Percentiles rank a stretch among this genome's conserved stretches.
phyloP scores from a whole-genome alignment of 2,113 vertebrate genomes.

The Xiphorhynchus elegans region DNA sequence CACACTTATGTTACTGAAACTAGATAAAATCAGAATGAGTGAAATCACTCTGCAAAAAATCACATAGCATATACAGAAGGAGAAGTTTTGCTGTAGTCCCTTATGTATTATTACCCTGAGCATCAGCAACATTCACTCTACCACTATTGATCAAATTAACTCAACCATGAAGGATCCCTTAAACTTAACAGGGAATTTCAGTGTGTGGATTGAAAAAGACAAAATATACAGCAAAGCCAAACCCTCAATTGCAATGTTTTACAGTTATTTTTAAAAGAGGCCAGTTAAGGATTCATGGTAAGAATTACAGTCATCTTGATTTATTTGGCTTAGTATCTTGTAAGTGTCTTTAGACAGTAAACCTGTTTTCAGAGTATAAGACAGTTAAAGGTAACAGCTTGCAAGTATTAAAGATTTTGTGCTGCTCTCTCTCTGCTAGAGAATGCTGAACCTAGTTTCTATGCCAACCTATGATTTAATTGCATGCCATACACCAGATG shows the following conservation, averaged over 20 bases:
- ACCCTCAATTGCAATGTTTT: not conserved
- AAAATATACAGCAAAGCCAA: not conserved
- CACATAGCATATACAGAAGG: not conserved
- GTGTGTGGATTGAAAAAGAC: not conserved
- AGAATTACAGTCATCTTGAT: not conserved
- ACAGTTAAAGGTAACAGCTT: not conserved
- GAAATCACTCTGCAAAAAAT: not conserved
- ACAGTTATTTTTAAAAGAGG: not conserved
- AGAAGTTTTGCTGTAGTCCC: not conserved
- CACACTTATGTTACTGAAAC: not conserved
- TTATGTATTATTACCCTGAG: not conserved
- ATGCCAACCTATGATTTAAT: not conserved
- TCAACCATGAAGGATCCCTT: not conserved
- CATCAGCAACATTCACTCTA: not conserved
- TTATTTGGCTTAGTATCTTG: not conserved
- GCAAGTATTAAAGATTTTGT: not conserved
- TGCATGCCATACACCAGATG: not conserved
- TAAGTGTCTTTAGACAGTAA: not conserved
- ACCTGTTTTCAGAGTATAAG: not conserved
- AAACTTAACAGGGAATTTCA: not conserved
- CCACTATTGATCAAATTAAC: not conserved
- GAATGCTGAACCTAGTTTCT: not conserved
- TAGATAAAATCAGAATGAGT: not conserved
- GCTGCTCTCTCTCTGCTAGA: not conserved
- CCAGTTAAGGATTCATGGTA: not conserved